Percentiles rank a stretch among this genome's conserved stretches.
These are phyloP conservation scores for Gerris lacustris DNA, from an alignment of 2,888 invertebrate species.

Conservation along the genomic window DNA sequence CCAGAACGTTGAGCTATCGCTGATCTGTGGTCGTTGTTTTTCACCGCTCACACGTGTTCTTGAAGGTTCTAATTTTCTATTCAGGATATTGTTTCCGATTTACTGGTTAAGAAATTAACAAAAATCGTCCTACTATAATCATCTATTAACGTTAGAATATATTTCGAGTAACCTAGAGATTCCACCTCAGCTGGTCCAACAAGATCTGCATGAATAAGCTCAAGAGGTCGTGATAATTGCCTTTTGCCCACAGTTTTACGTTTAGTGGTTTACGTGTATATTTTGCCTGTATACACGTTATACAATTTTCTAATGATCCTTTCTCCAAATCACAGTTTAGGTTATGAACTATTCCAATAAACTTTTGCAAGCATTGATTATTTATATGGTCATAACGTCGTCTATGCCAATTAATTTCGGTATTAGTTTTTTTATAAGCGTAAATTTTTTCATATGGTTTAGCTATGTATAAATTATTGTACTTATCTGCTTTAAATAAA, in stretches of 20 bases:
- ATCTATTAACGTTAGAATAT: not conserved
- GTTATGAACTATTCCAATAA: not conserved
- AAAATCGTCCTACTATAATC: not conserved
- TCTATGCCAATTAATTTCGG: not conserved
- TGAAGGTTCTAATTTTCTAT: not conserved
- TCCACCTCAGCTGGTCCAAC: not conserved
- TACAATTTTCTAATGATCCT: not conserved
- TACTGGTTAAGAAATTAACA: not conserved
- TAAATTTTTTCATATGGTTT: not conserved
- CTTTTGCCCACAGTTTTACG: not conserved
- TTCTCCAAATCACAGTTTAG: not conserved
- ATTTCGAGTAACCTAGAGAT: not conserved
- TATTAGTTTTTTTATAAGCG: not conserved
- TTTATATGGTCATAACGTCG: not conserved
- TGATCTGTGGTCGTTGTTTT: no score
- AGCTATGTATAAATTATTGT: not conserved
- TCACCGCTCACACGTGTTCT: no score
- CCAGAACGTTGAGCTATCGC: no score
- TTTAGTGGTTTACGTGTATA: not conserved
- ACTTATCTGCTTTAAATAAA: not conserved
- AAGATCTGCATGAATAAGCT: not conserved
- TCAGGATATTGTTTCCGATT: not conserved
- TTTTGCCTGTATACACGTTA: not conserved
- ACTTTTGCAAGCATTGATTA: not conserved
- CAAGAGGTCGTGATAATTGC: not conserved